Evolutionary conservation across 2,888 invertebrate species (phyloP).

Genomic region (Abrostola tripartita): DNA sequence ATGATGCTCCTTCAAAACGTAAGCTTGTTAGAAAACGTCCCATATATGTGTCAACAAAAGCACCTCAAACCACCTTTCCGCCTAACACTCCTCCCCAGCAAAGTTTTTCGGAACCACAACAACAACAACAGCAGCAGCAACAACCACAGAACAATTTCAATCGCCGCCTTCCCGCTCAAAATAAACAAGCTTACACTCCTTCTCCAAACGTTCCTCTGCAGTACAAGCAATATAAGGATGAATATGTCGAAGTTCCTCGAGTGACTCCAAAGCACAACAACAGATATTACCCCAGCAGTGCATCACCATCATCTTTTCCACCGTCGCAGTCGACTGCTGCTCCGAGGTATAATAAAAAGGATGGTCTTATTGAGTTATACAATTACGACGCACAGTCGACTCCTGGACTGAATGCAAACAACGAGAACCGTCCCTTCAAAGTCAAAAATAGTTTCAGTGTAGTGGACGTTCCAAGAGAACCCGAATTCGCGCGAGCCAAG

Average conservation of each 20-base stretch:
- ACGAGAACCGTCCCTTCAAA: constrained; percentile 76
- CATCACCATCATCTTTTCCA: constrained; percentile 70
- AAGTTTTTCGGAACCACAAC: constrained; percentile 64
- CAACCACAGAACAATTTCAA: constrained; percentile 62
- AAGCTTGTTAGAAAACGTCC: constrained; percentile 83
- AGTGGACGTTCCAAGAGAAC: constrained; percentile 68
- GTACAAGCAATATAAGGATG: constrained; percentile 78
- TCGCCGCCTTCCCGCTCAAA: constrained; percentile 64
- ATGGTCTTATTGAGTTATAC: constrained; percentile 80
- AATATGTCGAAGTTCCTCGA: constrained; percentile 84
- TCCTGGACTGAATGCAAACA: constrained; percentile 71
- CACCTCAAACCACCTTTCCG: constrained; percentile 68
- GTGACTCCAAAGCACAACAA: constrained; percentile 78
- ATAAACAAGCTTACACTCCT: constrained; percentile 58
- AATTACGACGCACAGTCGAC: constrained; percentile 83
- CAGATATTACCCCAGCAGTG: constrained; percentile 68
- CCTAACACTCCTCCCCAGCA: constrained; percentile 66
- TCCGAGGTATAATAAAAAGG: constrained; percentile 78
- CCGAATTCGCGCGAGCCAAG: constrained; percentile 71
- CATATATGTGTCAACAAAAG: constrained; percentile 69
- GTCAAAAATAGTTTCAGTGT: constrained; percentile 78
- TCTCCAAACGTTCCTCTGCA: constrained; percentile 77
- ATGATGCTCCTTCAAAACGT: constrained; percentile 73
- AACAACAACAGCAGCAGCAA: constrained; percentile 52
- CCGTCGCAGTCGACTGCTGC: constrained; percentile 68